phyloP scores from a whole-genome alignment of 2,797 vertebrate species.

The Remorina albescens region DNA sequence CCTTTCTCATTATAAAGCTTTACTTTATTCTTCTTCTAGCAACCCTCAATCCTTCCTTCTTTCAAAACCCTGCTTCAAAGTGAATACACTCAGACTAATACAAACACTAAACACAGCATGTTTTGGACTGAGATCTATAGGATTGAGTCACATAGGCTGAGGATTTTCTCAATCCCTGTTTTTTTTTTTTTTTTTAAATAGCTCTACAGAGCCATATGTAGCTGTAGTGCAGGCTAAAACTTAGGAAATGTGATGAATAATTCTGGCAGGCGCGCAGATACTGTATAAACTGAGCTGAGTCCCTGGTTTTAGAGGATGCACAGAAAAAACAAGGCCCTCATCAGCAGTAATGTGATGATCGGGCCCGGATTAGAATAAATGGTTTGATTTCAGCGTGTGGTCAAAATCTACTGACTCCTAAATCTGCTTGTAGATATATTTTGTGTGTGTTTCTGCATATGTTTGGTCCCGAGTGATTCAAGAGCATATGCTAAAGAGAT shows the following conservation, averaged over 20 bases:
- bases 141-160: conserved; percentile 44
- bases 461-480: conserved; percentile 49
- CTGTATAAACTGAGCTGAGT: conserved; percentile 40
- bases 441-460: conserved; percentile 42
- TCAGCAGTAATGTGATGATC: conserved; percentile 65
- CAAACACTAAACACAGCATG: conserved; percentile 37
- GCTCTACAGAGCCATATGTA: neutral
- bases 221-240: conserved; percentile 55
- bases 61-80: conserved; percentile 51
- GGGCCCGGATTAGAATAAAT: conserved; percentile 64
- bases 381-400: conserved; percentile 49
- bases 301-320: conserved; percentile 55
- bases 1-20: conserved; percentile 25
- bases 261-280: conserved; percentile 39
- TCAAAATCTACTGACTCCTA: conserved; percentile 49
- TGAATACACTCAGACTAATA: conserved; percentile 38
- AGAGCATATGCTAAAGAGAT: conserved; percentile 55
- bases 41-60: conserved; percentile 14
- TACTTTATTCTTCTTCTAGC: conserved; percentile 29
- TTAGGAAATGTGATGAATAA: conserved; percentile 51
- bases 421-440: conserved; percentile 46
- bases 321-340: conserved; percentile 57
- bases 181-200: conserved; percentile 29
- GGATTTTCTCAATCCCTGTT: conserved; percentile 62
- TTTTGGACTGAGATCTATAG: conserved; percentile 50